phyloP scores from a whole-genome alignment of 2,888 invertebrate genomes.

The Palloptera scutellata region DNA sequence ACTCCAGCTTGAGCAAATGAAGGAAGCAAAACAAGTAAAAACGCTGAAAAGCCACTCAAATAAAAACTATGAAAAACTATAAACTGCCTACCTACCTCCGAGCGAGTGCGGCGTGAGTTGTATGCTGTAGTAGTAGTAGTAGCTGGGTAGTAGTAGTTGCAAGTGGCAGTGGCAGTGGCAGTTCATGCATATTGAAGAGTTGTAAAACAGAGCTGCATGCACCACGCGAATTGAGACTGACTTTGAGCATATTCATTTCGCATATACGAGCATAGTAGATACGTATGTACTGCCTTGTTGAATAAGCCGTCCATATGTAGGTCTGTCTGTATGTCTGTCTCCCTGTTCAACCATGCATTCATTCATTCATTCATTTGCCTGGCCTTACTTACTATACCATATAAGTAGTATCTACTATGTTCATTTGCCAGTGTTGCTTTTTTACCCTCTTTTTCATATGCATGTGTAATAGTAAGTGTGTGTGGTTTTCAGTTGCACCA shows the following conservation, averaged over 20 bases:
- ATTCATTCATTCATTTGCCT: neutral
- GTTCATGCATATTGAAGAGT: no score
- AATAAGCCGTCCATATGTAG: neutral
- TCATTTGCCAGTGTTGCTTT: slow-evolving; percentile 18
- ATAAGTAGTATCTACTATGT: slow-evolving; percentile 4
- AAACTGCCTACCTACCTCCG: no score
- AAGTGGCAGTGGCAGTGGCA: no score
- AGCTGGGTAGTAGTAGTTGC: no score
- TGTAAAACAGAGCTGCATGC: no score
- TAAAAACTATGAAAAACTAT: no score
- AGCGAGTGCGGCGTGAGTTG: no score
- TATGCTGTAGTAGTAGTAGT: no score
- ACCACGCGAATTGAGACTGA: no score
- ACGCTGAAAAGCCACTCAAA: no score
- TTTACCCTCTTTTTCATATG: slow-evolving; percentile 19
- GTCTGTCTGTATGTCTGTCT: neutral
- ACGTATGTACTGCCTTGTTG: neutral
- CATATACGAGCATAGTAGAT: no score
- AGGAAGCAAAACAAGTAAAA: neutral
- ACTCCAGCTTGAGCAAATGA: slow-evolving; percentile 16
- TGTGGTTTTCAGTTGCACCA: neutral
- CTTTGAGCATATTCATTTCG: neutral
- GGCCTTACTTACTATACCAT: neutral
- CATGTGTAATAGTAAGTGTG: slow-evolving; percentile 10
- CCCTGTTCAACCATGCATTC: neutral